Evolutionary conservation across 1,140 invertebrate species (phyloP).

Genomic region (Leptopilina clavipes): DNA sequence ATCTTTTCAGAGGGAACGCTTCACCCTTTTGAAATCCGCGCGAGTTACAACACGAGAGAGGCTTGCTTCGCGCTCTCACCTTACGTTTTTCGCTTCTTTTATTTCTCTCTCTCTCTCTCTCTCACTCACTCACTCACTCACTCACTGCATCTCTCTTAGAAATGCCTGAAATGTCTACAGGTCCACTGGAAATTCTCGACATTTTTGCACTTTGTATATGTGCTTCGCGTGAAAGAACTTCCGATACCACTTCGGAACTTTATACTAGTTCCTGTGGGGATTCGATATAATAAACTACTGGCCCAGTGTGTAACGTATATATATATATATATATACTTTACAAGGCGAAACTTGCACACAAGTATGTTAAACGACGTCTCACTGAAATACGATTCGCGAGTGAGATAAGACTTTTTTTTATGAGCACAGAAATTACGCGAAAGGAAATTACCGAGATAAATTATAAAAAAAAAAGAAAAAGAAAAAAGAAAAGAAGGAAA

Average conservation of each 20-base stretch:
- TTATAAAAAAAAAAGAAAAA: not conserved
- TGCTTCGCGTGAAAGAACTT: conserved; percentile 15
- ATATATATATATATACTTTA: not conserved
- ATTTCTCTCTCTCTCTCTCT: not conserved
- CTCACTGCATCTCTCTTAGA: not conserved
- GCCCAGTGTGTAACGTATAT: not conserved
- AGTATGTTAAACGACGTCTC: conserved; percentile 3
- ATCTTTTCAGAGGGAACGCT: conserved; percentile 15
- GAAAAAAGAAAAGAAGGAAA: too few species aligned
- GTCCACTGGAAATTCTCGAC: conserved; percentile 22
- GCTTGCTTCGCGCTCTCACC: not conserved
- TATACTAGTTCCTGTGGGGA: conserved; percentile 20
- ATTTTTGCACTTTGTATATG: conserved; percentile 29
- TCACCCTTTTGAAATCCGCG: not conserved
- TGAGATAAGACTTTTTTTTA: not conserved
- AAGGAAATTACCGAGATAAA: conserved; percentile 15
- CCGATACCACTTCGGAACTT: conserved; percentile 6
- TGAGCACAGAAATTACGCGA: conserved; percentile 10
- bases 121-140: too few species aligned
- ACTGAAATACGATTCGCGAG: conserved; percentile 18
- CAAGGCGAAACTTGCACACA: conserved; percentile 1
- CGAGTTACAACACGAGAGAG: conserved; percentile 2
- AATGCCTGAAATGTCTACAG: conserved; percentile 32
- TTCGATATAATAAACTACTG: conserved; percentile 21
- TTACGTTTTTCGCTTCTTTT: not conserved